Base-by-base conservation (phyloP, 2,797 vertebrate genomes). In the Coregonus ussuriensis region DNA sequence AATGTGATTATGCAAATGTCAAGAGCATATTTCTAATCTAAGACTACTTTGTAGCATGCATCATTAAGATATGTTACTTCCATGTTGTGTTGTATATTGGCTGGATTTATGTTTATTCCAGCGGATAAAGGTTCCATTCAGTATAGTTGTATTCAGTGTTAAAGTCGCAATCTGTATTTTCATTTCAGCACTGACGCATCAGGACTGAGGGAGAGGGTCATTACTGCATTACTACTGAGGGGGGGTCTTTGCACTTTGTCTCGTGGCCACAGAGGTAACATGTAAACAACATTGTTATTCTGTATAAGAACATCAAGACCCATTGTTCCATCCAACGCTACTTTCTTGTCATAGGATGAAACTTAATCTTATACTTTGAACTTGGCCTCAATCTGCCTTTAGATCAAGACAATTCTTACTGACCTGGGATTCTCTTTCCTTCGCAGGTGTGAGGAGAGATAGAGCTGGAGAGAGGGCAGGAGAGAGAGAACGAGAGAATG, bases 381-480 rank as follows among this genome's bases (percentile, higher is more conserved):
- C 76, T 53, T 75, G 80, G 73, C 77, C 71, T 72, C 6, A 33
- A 29, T 14, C 41, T 35, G 37, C 1, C 9, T 47, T 47, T 47
- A 47, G 41, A 11, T 11, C n/a, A 1, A n/a, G 14, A 13, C 14
- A 25, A 1, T 3, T 25, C n/a, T 37, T 13, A 13, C 31, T 75
- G 83, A 56, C 84, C 68, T 18, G 11, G 54, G 29, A 33, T 18
- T 53, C 37, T 14, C 25, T 37, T 77, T 29, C 31, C 65, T 53
- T 77, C 84, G 82, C 87, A 78, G 72, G 33, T 14, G 56, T 68
- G 69, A 82, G 81, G 82, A 83, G 83, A 82, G 78, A 79, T n/a
- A 29, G 85, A 85, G 79, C 66, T 74, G 83, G 80, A 80, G 74
- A 18, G 54, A 81, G 69, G 74, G 9, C 37, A 41, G 37, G 37